Conservation (phyloP, 1,140 invertebrate genomes). For the Hylaeus anthracinus region DNA sequence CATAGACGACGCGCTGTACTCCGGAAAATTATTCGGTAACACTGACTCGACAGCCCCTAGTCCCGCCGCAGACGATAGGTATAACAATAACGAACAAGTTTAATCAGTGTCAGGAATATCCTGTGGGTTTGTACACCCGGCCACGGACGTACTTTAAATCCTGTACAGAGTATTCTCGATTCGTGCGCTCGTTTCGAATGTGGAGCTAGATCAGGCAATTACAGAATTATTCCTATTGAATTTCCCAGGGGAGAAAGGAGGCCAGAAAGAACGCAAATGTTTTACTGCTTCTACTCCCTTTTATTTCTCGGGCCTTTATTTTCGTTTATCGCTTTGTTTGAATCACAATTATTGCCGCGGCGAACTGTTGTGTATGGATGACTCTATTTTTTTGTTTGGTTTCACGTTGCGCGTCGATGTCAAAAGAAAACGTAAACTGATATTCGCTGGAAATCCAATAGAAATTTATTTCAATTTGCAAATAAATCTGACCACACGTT, state of each 20-base stretch:
- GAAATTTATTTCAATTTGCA: no score
- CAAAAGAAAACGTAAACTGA: neutral
- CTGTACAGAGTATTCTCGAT: constrained; percentile 45
- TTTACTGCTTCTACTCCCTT: neutral
- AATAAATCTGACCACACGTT: no score
- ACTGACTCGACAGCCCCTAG: constrained; percentile 9
- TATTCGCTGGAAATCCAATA: no score
- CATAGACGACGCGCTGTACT: constrained; percentile 1
- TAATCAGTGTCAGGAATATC: constrained; percentile 53
- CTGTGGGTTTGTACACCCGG: constrained; percentile 27
- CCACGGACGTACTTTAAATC: constrained; percentile 48
- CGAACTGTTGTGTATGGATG: neutral
- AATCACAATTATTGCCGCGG: neutral
- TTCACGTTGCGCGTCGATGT: neutral
- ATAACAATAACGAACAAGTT: constrained; percentile 56
- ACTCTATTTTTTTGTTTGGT: no score
- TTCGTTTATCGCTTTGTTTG: neutral
- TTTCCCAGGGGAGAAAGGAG: constrained; percentile 19
- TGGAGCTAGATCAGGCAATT: constrained; percentile 55
- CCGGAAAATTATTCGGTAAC: constrained; percentile 43
- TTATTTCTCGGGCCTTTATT: neutral
- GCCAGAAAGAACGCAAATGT: constrained; percentile 1
- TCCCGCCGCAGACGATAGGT: constrained; percentile 11
- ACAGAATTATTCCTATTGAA: constrained; percentile 41
- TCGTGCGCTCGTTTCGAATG: constrained; percentile 42